Evolutionary conservation across 2,113 vertebrate genomes (phyloP).

Genomic region (Prionailurus viverrinus): DNA sequence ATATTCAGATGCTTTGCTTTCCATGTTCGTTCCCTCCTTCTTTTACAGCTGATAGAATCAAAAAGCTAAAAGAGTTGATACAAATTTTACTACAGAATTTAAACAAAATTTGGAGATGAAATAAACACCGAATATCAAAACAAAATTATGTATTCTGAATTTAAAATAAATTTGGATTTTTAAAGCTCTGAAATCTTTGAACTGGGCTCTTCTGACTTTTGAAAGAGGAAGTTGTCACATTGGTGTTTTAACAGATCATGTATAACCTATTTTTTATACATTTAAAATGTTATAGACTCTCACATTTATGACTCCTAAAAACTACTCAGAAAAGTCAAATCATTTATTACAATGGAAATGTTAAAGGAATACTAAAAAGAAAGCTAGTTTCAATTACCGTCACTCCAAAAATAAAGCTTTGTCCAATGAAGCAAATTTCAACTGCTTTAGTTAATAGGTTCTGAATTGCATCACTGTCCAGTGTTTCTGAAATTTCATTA

Average conservation of each 20-base stretch:
- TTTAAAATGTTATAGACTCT: not conserved
- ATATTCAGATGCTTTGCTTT: conserved; percentile 1
- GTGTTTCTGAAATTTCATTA: conserved; percentile 78
- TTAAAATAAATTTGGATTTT: conserved; percentile 44
- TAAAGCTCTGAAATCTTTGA: conserved; percentile 42
- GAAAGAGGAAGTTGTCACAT: conserved; percentile 53
- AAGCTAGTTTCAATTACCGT: conserved; percentile 87
- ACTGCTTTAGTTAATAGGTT: conserved; percentile 88
- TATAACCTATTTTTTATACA: conserved; percentile 47
- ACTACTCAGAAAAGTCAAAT: conserved; percentile 45
- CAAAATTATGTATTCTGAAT: conserved; percentile 26
- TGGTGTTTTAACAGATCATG: conserved; percentile 37
- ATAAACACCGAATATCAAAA: conserved; percentile 44
- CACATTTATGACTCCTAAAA: conserved; percentile 31
- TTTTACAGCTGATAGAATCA: conserved; percentile 10
- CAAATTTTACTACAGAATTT: conserved; percentile 17
- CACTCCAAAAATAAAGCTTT: conserved; percentile 91
- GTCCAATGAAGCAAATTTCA: conserved; percentile 91
- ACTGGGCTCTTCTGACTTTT: conserved; percentile 36
- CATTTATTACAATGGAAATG: conserved; percentile 56
- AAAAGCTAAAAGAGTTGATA: not conserved
- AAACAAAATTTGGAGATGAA: conserved; percentile 47
- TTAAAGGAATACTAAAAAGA: conserved; percentile 56
- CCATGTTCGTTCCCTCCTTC: not conserved
- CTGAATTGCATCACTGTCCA: conserved; percentile 71